Evolutionary conservation across 2,113 vertebrate genomes (phyloP).

Genomic region (Aegithalos caudatus): DNA sequence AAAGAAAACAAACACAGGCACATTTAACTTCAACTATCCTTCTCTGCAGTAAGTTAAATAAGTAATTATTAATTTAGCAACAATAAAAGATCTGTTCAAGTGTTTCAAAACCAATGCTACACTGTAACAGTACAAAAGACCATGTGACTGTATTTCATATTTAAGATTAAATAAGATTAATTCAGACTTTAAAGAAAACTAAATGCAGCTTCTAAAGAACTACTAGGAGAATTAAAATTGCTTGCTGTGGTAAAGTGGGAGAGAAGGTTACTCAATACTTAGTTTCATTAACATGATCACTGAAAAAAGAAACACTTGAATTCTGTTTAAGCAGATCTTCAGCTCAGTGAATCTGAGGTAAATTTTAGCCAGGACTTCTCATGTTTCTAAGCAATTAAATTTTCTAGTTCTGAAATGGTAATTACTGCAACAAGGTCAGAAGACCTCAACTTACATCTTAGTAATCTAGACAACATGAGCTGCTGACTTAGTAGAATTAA

Average conservation of each 20-base stretch:
- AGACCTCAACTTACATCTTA: neutral
- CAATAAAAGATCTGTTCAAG: neutral
- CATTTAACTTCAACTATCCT: neutral
- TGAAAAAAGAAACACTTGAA: neutral
- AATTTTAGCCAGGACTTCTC: neutral
- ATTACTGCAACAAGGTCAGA: neutral
- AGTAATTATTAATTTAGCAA: neutral
- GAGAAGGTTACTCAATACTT: neutral
- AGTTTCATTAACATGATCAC: neutral
- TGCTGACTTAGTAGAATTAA: neutral
- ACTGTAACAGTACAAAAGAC: neutral
- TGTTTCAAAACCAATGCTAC: neutral
- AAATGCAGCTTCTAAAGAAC: neutral
- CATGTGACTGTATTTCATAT: slow-evolving; percentile 2
- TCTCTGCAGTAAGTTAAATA: neutral
- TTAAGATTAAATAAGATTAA: slow-evolving; percentile 7
- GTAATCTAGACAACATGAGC: neutral
- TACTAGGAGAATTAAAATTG: neutral
- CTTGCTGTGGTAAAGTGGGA: neutral
- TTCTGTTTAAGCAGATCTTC: neutral
- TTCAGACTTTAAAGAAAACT: neutral
- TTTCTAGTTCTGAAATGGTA: neutral
- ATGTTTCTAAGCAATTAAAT: neutral
- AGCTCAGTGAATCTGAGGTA: neutral
- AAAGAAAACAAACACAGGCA: neutral